Base-by-base conservation (phyloP, 2,888 invertebrate species). In the Drosophila yooni region DNA sequence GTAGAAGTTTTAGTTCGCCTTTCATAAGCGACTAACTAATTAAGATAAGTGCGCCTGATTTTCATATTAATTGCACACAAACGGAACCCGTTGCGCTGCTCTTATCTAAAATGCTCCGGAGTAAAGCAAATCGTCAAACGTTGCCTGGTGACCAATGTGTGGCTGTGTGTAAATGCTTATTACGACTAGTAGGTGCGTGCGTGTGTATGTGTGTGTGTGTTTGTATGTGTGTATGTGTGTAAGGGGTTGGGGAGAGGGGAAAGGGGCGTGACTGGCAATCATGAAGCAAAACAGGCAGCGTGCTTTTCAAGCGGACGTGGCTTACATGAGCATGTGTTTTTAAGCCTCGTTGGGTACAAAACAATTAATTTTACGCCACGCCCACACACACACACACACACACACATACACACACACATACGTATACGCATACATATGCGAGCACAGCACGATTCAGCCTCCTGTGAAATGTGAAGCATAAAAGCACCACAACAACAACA, bases 271-370 rank as follows among this genome's bases (percentile, higher is more conserved):
- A 51, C 50, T 65, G 31, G 66, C 71, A 57, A 66, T 64, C 63
- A 77, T 67, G 67, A 52, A 46, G 46, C 46, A 46, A 46, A 46
- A 46, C 46, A 46, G 25, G 62, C 51, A 50, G 38, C 60, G 59
- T 70, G 84, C 88, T 65, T 59, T 78, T 83, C 69, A 69, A 86
- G 59, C 90, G 83, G 83, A 90, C 89, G 83, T 88, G 89, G 90
- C 83, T 83, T 81, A 89, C 90, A 84, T 91, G 90, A 89, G 88
- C 83, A 88, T 91, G 80, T 91, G 91, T 88, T 82, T 84, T 88
- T 91, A 89, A 91, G 91, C 82, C 91, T 88, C 85, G 91, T 82
- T 91, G 90, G 90, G 91, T 88, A 89, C 86, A 84, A 91, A 91
- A 87, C 87, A 87, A 87, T 87, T 87, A 91, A 87, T 91, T 91